Percentiles rank a stretch among this genome's conserved stretches.
phyloP scores from a whole-genome alignment of 2,113 vertebrate species.

The Dicentrarchus labrax region DNA sequence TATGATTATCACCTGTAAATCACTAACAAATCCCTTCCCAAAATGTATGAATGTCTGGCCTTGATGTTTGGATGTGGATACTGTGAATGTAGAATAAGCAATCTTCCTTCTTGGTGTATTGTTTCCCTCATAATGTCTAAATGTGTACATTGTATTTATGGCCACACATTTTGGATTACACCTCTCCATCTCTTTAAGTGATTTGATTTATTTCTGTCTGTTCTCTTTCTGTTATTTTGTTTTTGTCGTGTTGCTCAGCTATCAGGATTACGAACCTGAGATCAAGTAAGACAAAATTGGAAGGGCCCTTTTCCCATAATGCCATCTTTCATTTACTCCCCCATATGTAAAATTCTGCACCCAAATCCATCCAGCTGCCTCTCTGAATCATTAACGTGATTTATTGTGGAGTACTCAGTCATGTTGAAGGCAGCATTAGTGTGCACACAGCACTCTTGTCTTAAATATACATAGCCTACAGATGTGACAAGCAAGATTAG shows the following conservation, averaged over 20 bases:
- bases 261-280: constrained; percentile 96
- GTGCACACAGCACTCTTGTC: constrained; percentile 55
- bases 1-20: constrained; percentile 54
- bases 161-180: constrained; percentile 23
- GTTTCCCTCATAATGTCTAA: constrained; percentile 45
- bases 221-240: constrained; percentile 87
- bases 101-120: constrained; percentile 9
- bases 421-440: constrained; percentile 63
- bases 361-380: constrained; percentile 59
- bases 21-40: constrained; percentile 34
- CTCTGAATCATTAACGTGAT: constrained; percentile 70
- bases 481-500: constrained; percentile 66
- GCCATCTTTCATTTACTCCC: constrained; percentile 82
- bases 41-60: constrained; percentile 37
- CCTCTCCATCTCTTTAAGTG: constrained; percentile 10
- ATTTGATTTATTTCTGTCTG: constrained; percentile 65
- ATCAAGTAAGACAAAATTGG: constrained; percentile 97
- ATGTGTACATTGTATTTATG: constrained; percentile 30
- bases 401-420: constrained; percentile 59
- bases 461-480: constrained; percentile 54
- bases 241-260: constrained; percentile 90
- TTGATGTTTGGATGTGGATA: constrained; percentile 32
- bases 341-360: constrained; percentile 82
- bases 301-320: constrained; percentile 73
- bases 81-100: constrained; percentile 29